Conservation (phyloP, 2,888 invertebrate species). For the Trichopria drosophilae region DNA sequence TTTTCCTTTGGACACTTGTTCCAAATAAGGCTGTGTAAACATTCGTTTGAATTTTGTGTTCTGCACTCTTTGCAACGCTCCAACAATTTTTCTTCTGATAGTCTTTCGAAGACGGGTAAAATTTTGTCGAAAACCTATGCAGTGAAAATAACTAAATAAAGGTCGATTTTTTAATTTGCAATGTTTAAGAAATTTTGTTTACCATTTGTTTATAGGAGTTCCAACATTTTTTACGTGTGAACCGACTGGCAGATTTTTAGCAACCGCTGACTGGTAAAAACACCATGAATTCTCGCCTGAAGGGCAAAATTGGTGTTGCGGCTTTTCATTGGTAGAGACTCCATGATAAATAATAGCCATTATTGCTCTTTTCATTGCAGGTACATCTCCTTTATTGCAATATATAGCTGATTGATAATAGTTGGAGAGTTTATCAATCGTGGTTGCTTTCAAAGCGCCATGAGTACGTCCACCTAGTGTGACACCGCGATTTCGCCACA, state of each 20-base stretch:
- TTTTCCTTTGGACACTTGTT: too few relatives aligned
- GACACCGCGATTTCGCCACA: too few relatives aligned
- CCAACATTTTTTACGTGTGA: conserved; percentile 5
- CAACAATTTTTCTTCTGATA: too few relatives aligned
- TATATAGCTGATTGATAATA: conserved; percentile 29
- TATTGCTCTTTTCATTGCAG: conserved; percentile 18
- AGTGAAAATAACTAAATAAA: too few relatives aligned
- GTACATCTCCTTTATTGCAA: conserved; percentile 15
- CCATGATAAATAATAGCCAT: conserved; percentile 24
- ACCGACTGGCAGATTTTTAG: conserved; percentile 3
- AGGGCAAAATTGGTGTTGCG: conserved; percentile 21
- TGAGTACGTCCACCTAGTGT: conserved; percentile 19
- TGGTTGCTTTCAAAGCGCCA: conserved; percentile 20
- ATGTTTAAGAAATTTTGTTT: too few relatives aligned
- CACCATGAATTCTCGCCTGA: conserved; percentile 21
- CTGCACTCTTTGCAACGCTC: too few relatives aligned
- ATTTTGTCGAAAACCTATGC: too few relatives aligned
- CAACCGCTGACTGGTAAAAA: conserved; percentile 18
- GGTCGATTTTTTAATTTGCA: too few relatives aligned
- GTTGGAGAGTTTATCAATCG: conserved; percentile 18
- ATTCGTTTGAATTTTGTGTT: too few relatives aligned
- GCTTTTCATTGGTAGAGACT: conserved; percentile 18
- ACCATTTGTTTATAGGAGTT: conserved; percentile 4
- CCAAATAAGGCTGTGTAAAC: too few relatives aligned
- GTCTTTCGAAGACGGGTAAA: too few relatives aligned